phyloP scores from a whole-genome alignment of 1,140 invertebrate species.

The Capitella teleta region DNA sequence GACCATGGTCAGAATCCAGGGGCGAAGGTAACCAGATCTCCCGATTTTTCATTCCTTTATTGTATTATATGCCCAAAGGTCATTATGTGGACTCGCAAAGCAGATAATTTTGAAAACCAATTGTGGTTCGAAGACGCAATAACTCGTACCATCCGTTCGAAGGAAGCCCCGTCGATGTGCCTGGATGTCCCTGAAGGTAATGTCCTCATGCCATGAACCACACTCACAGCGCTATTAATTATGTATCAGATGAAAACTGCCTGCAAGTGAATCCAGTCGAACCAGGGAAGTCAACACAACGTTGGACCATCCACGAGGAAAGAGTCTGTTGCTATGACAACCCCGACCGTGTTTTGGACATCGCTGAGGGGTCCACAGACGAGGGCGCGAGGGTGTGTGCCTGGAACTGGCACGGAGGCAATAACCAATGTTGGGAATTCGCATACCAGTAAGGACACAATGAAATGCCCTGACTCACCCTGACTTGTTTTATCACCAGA shows the following conservation, averaged over 20 bases:
- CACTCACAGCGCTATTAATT: too few relatives aligned
- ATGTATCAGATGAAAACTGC: too few relatives aligned
- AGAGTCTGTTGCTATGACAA: not conserved
- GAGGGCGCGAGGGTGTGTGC: conserved; percentile 3
- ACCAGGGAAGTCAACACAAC: not conserved
- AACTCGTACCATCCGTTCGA: conserved; percentile 12
- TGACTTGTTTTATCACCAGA: not conserved
- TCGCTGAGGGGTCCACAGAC: conserved; percentile 1
- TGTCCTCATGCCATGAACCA: too few relatives aligned
- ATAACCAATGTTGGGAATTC: conserved; percentile 4
- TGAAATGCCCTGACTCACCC: too few relatives aligned
- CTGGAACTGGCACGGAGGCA: conserved; percentile 5
- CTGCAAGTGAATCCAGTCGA: too few relatives aligned
- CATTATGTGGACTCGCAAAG: too few relatives aligned
- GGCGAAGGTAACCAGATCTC: not conserved
- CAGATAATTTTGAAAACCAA: too few relatives aligned
- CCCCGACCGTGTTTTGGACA: conserved; percentile 6
- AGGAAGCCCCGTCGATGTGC: too few relatives aligned
- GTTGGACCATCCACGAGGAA: not conserved
- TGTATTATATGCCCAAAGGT: too few relatives aligned
- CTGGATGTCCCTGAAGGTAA: too few relatives aligned
- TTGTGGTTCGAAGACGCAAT: conserved; percentile 10
- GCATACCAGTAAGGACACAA: not conserved
- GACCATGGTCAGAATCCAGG: not conserved
- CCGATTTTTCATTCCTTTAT: too few relatives aligned